These are phyloP conservation scores for Platycheirus rosarum DNA, from an alignment of 2,888 invertebrate species.

Conservation along the genomic window DNA sequence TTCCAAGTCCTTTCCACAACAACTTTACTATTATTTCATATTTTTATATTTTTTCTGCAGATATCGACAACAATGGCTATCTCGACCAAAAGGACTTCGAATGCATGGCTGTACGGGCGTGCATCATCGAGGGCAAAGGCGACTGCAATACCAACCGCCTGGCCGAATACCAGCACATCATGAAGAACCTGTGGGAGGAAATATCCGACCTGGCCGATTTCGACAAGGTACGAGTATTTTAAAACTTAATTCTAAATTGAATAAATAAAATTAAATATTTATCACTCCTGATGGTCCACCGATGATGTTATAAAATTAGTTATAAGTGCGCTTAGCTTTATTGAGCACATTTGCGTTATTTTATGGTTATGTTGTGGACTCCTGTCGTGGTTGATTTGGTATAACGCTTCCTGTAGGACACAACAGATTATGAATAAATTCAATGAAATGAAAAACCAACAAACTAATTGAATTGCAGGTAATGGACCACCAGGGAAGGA, in stretches of 20 bases:
- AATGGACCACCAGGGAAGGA: constrained; percentile 69
- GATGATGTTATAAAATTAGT: constrained; percentile 50
- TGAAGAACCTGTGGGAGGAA: constrained; percentile 93
- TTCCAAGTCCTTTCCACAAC: not conserved
- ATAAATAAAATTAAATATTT: no score
- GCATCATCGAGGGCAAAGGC: constrained; percentile 92
- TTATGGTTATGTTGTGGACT: constrained; percentile 35
- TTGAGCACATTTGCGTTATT: constrained; percentile 42
- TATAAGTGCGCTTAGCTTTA: constrained; percentile 21
- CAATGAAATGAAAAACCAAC: constrained; percentile 66
- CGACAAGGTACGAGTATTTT: constrained; percentile 86
- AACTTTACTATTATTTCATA: no score
- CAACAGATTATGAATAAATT: constrained; percentile 64
- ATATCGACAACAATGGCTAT: constrained; percentile 93
- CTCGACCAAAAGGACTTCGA: constrained; percentile 92
- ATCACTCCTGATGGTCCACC: no score
- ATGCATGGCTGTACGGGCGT: constrained; percentile 91
- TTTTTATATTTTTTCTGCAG: constrained; percentile 82
- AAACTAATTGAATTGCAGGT: constrained; percentile 67
- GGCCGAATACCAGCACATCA: constrained; percentile 91
- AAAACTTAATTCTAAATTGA: constrained; percentile 9
- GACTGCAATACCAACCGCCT: constrained; percentile 88
- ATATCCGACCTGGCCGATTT: constrained; percentile 93
- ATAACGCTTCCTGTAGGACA: constrained; percentile 53
- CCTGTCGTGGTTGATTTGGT: constrained; percentile 66